Base-by-base conservation (phyloP, 1,140 invertebrate species). In the Limonius californicus region DNA sequence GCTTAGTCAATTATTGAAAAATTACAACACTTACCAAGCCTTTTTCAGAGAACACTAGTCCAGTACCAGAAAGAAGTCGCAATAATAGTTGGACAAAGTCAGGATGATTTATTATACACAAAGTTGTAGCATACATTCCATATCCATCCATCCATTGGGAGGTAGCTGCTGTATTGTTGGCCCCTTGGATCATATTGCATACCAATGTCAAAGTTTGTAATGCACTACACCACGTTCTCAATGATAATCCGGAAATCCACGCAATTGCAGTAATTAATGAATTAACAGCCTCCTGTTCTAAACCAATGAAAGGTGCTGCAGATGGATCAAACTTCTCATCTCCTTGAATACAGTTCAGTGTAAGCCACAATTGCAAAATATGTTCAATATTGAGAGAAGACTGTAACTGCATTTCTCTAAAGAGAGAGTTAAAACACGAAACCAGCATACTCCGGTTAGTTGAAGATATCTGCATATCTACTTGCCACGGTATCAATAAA, bases 351-450 rank as follows among this genome's bases (percentile, higher is more conserved):
- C 57, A 79, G 84, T 91, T 93, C 43, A 94, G 75, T 1, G 89
- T 92, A 39, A 94, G 79, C 92, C 92, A 94, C 59, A 93, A 79
- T 58, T 92, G 88, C 3, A 94, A 77, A 39, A 92, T 83, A 67
- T 90, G 83, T 76, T 94, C 91, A 70, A 93, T 80, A 72, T 88
- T 87, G 18, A 84, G 84, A 70, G 74, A 65, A 11, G 66, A 61
- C 21, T 72, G 67, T 23, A 68, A 57, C 60, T 83, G 78, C 15
- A 86, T 71, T 68, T 88, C 84, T 6, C 81, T 81, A 68, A 90
- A 88, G 62, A 91, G 80, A 59, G 80, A 80, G 65, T 89, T 83
- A 69, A 90, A 90, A 63, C 88, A 89, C 61, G 80, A 77, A 15
- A 83, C 85, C 45, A 91, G 75, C 86, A 90, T 89, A 42, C 76